phyloP scores from a whole-genome alignment of 2,113 vertebrate species.

The Phalacrocorax aristotelis region DNA sequence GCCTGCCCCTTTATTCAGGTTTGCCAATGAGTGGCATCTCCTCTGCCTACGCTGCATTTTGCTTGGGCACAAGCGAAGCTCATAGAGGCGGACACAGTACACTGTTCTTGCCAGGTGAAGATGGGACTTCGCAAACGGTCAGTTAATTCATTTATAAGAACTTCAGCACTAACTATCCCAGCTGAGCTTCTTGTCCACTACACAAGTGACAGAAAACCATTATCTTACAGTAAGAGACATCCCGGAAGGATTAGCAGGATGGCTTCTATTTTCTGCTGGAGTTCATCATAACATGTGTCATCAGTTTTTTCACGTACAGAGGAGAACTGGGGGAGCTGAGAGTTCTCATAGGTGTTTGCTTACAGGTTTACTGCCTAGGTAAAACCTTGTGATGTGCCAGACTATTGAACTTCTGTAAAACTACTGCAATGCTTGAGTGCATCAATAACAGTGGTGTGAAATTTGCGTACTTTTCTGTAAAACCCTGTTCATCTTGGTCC shows the following conservation, averaged over 20 bases:
- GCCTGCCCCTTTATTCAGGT: no score
- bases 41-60: rapidly evolving
- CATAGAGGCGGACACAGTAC: background rate
- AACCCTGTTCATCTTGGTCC: background rate
- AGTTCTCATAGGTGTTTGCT: background rate
- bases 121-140: background rate
- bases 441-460: background rate
- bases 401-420: background rate
- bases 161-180: background rate
- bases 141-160: background rate
- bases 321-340: background rate
- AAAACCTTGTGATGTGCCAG: background rate
- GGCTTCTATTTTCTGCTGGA: background rate
- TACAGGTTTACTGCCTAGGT: background rate
- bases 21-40: background rate
- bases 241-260: background rate
- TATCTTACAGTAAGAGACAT: background rate
- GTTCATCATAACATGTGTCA: background rate
- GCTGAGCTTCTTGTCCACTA: background rate
- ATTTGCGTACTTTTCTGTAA: background rate
- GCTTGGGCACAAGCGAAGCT: background rate
- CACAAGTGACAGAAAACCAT: background rate
- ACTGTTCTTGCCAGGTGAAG: background rate
- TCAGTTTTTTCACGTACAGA: background rate
- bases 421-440: background rate